phyloP scores from a whole-genome alignment of 2,888 invertebrate genomes.

The Dryomyza anilis region DNA sequence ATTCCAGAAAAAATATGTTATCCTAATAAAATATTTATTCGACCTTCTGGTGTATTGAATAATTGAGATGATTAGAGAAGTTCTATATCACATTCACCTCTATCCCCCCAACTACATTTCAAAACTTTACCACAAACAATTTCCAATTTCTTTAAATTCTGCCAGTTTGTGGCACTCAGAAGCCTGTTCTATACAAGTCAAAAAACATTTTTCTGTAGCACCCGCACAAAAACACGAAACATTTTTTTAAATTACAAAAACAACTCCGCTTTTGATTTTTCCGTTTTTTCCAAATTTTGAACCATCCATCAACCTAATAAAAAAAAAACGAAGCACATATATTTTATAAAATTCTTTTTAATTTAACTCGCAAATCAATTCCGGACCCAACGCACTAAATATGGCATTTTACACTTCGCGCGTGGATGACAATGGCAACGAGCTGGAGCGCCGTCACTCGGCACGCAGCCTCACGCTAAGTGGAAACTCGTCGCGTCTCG shows the following conservation, averaged over 20 bases:
- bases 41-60: too few relatives aligned
- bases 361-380: neutral
- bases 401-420: conserved; percentile 48
- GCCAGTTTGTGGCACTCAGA: too few relatives aligned
- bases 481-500: conserved; percentile 22
- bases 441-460: conserved; percentile 38
- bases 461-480: conserved; percentile 30
- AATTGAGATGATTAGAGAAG: too few relatives aligned
- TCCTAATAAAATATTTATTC: too few relatives aligned
- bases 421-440: conserved; percentile 41
- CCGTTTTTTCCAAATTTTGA: conserved; percentile 21
- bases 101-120: neutral
- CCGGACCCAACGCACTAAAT: neutral
- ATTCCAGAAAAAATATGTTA: too few relatives aligned
- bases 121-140: neutral
- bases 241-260: conserved; percentile 22
- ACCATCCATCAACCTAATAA: conserved; percentile 9
- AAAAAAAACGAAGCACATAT: too few relatives aligned
- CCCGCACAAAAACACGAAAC: conserved; percentile 8
- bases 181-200: neutral
- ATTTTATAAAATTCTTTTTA: conserved; percentile 11
- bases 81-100: neutral
- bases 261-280: conserved; percentile 11
- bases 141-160: too few relatives aligned
- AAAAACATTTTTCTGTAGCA: conserved; percentile 1